These are phyloP conservation scores for Mola mola DNA, from an alignment of 2,113 vertebrate genomes.

Conservation along the genomic window DNA sequence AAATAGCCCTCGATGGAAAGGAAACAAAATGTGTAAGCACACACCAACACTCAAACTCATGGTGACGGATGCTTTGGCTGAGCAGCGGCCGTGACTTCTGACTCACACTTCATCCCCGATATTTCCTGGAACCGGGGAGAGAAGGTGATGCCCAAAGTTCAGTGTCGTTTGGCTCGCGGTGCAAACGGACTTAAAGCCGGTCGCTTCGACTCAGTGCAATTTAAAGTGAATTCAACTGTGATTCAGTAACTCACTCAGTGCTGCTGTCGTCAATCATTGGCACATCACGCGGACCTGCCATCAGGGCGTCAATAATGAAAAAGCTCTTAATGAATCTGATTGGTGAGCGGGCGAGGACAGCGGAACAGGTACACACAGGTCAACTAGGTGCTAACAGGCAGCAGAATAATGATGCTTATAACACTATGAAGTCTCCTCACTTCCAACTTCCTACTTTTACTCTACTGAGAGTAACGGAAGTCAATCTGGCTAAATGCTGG, in stretches of 20 bases:
- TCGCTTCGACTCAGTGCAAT: slow-evolving; percentile 71
- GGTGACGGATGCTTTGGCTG: slow-evolving; percentile 56
- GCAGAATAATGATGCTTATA: slow-evolving; percentile 7
- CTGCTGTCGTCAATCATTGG: slow-evolving; percentile 38
- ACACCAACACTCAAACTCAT: slow-evolving; percentile 38
- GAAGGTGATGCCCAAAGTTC: not conserved
- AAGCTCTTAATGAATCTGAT: slow-evolving; percentile 30
- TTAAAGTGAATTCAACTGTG: slow-evolving; percentile 49
- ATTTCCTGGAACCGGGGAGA: slow-evolving; percentile 8
- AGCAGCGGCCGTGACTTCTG: slow-evolving; percentile 14
- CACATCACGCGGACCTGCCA: slow-evolving; percentile 32
- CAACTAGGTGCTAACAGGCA: slow-evolving; percentile 1
- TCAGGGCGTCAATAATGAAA: slow-evolving; percentile 22
- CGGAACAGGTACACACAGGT: slow-evolving; percentile 39
- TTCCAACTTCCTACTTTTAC: no score
- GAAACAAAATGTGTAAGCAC: slow-evolving; percentile 33
- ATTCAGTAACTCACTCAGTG: slow-evolving; percentile 49
- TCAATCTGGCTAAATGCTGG: not conserved
- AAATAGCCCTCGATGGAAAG: slow-evolving; percentile 70
- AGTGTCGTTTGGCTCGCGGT: slow-evolving; percentile 20
- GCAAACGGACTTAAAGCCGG: slow-evolving; percentile 17
- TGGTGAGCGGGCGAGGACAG: slow-evolving; percentile 17
- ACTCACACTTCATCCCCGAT: slow-evolving; percentile 12
- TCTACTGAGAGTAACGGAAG: no score
- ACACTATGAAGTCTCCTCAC: no score